phyloP scores from a whole-genome alignment of 2,888 invertebrate genomes.

The Tachina lurida region DNA sequence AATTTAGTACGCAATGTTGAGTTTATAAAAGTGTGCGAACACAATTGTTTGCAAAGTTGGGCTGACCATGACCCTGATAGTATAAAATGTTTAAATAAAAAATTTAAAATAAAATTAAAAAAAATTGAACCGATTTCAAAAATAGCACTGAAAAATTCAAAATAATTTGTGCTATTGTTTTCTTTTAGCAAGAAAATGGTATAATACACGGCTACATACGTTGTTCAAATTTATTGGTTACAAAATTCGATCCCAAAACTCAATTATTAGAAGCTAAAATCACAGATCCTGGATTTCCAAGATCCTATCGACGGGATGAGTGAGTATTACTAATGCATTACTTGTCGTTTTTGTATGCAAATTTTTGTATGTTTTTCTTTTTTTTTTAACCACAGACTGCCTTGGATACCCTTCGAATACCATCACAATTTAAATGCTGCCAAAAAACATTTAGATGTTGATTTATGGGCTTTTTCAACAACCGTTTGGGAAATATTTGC shows the following conservation, averaged over 20 bases:
- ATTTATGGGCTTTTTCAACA: constrained; percentile 96
- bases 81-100: too few species aligned
- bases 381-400: constrained; percentile 85
- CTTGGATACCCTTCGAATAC: constrained; percentile 95
- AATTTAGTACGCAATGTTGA: too few species aligned
- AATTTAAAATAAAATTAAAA: neutral
- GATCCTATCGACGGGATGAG: constrained; percentile 86
- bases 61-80: too few species aligned
- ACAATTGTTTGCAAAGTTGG: too few species aligned
- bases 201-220: constrained; percentile 93
- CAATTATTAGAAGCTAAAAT: constrained; percentile 90
- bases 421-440: constrained; percentile 87
- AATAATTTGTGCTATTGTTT: neutral
- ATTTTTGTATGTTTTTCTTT: neutral
- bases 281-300: constrained; percentile 90
- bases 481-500: constrained; percentile 97
- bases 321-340: constrained; percentile 80
- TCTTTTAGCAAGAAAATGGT: constrained; percentile 87
- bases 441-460: constrained; percentile 88
- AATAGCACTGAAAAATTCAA: neutral
- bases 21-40: too few species aligned
- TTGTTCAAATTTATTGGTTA: constrained; percentile 91
- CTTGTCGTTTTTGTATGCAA: constrained; percentile 14
- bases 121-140: neutral
- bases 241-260: constrained; percentile 86